Base-by-base conservation (phyloP, 2,113 vertebrate species). In the Ramphastos sulfuratus region DNA sequence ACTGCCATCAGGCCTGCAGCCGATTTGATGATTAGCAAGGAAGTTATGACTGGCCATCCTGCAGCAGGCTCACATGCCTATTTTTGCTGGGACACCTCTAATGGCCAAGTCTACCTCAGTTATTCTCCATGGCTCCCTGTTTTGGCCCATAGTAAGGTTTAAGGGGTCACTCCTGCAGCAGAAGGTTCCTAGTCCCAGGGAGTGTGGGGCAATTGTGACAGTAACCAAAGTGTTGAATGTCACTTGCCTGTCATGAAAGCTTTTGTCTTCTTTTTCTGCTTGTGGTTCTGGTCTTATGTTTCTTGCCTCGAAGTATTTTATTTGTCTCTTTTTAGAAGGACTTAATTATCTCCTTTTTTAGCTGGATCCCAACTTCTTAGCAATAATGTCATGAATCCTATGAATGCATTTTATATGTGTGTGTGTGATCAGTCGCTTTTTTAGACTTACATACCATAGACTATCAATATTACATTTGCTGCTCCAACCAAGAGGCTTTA, bases 401-500 rank as follows among this genome's bases (percentile, higher is more conserved):
- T 55, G 88, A 92, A 52, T 93, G 87, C 65, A 28, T 60, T 89
- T 94, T 85, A 19, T 37, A 30, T 85, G 27, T 4, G 14, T 33
- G 42, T 60, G 67, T 87, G 66, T 64, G 74, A 92, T 95, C 93
- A 77, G 75, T 67, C 0, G 3, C 9, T 31, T 92, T 89, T 89
- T 95, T 46, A 95, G 66, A 69, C 69, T 90, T 95, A 88, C n/a
- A 84, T 93, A 89, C 81, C 58, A 52, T 69, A 54, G 83, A 42
- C 79, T 86, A 85, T 95, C 92, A 95, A 96, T 94, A 92, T 95
- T 87, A 84, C 94, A 94, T 97, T 92, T 50, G 33, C 35, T 85
- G 64, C 85, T 89, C 60, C 63, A 95, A 85, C 85, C 95, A 84
- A 81, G 89, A 82, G 66, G 87, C 37, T 84, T 91, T 87, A 93